Conservation (phyloP, 2,888 invertebrate genomes). For the Dyspetes luteomarginatus region DNA sequence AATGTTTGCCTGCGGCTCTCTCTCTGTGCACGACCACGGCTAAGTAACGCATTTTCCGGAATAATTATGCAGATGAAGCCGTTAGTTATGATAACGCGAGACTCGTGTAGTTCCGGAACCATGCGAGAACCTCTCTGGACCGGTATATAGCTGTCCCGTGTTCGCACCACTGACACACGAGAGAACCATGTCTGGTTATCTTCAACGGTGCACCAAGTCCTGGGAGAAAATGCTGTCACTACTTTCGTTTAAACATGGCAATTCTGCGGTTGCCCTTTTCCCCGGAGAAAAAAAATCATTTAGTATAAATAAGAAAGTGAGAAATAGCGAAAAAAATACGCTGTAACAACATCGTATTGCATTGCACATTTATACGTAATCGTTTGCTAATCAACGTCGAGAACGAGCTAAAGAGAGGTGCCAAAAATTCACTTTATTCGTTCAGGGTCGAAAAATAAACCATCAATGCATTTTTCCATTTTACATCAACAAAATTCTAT, state of each 20-base stretch:
- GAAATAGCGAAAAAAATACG: slow-evolving; percentile 36
- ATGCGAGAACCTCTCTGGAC: slow-evolving; percentile 40
- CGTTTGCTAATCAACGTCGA: too few species aligned
- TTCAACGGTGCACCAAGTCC: slow-evolving; percentile 58
- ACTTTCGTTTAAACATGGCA: slow-evolving; percentile 31
- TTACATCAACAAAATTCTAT: too few species aligned
- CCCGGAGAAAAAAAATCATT: slow-evolving; percentile 5
- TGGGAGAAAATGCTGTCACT: slow-evolving; percentile 36
- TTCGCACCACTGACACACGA: slow-evolving; percentile 42
- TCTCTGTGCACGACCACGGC: slow-evolving; percentile 64
- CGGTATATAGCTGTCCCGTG: slow-evolving; percentile 20
- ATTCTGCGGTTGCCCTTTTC: slow-evolving; percentile 22
- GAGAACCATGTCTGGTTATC: slow-evolving; percentile 71
- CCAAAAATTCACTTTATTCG: too few species aligned
- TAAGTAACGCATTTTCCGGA: slow-evolving; percentile 80
- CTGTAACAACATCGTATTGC: too few species aligned
- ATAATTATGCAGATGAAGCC: slow-evolving; percentile 82
- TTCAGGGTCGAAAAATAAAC: too few species aligned
- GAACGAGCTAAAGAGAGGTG: too few species aligned
- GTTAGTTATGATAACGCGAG: slow-evolving; percentile 80
- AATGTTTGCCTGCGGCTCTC: slow-evolving; percentile 68
- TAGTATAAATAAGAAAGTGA: slow-evolving; percentile 29
- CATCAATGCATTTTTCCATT: too few species aligned
- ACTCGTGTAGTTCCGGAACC: slow-evolving; percentile 56
- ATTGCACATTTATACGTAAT: too few species aligned